These are phyloP conservation scores for Cylindroiulus punctatus DNA, from an alignment of 2,888 invertebrate genomes.

Conservation along the genomic window DNA sequence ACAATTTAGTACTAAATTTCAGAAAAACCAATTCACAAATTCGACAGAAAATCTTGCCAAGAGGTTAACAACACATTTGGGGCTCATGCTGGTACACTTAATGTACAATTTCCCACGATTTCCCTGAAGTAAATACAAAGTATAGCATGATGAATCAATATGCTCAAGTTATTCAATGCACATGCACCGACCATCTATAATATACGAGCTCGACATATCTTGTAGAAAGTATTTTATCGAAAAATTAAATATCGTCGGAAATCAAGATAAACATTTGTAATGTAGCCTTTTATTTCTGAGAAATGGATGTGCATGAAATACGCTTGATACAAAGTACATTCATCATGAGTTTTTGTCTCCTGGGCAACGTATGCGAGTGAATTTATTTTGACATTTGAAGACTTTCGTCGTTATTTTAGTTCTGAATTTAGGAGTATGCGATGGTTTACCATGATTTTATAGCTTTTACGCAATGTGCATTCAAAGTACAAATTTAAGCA, in stretches of 20 bases:
- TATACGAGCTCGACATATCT: background rate
- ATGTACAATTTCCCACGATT: too few relatives aligned
- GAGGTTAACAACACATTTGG: too few relatives aligned
- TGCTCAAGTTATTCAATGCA: background rate
- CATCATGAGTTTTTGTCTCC: slow-evolving; percentile 21
- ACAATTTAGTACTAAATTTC: too few relatives aligned
- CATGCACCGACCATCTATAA: background rate
- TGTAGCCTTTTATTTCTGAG: background rate
- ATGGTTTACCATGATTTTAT: slow-evolving; percentile 12
- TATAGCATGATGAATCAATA: background rate
- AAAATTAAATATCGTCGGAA: background rate
- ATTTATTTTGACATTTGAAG: slow-evolving; percentile 22
- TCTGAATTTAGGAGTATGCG: background rate
- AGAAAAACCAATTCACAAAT: too few relatives aligned
- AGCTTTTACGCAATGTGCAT: background rate
- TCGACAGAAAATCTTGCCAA: too few relatives aligned
- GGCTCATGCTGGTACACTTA: too few relatives aligned
- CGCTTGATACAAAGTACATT: background rate
- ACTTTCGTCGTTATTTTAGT: background rate
- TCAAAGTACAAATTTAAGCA: background rate
- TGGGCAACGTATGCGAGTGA: background rate
- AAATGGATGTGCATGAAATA: background rate
- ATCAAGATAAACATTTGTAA: background rate
- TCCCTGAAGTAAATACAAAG: too few relatives aligned
- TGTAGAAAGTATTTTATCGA: background rate